Base-by-base conservation (phyloP, 2,888 invertebrate species). In the Cotesia congregata region DNA sequence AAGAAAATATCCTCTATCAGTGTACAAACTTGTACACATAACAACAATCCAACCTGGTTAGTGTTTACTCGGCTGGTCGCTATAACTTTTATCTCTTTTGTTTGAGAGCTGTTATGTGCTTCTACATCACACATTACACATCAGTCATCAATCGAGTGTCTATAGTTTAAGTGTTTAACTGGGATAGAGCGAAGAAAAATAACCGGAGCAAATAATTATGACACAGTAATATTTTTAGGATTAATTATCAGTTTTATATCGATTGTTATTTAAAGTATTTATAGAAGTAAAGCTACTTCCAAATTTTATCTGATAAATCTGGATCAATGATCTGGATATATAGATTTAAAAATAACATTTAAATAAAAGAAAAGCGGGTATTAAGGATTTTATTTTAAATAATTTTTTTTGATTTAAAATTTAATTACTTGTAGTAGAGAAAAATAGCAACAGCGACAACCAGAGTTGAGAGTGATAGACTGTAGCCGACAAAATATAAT, bases 371-470 rank as follows among this genome's bases (percentile, higher is more conserved):
- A 59, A n/a, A n/a, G n/a, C 0, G n/a, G 9, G 59, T n/a, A n/a
- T n/a, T 59, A 59, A 59, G 60, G 5, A n/a, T 30, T 30, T n/a
- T n/a, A 59, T 12, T 12, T 59, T 60, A 62, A 38, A 7, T 68
- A 9, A 38, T 59, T 30, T 17, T 30, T 17, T 20, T 15, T 65
- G 61, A 30, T 30, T 30, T 3, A 72, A 50, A 65, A 68, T 20
- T 50, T 79, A 93, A 95, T 94, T 90, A 97, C 97, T 96, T 97
- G 92, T 95, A 97, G 89, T 96, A 95, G 79, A 95, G 90, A 90
- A 97, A 97, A 83, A 97, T 96, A 89, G 93, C 93, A 83, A 97
- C 94, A 39, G 97, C 97, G 77, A 96, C 91, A 68, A 94, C 92
- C 75, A 97, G 92, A 9, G 95, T 95, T 71, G 95, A 92, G 73